Evolutionary conservation across 2,797 vertebrate genomes (phyloP).

Genomic region (Thunnus albacares): DNA sequence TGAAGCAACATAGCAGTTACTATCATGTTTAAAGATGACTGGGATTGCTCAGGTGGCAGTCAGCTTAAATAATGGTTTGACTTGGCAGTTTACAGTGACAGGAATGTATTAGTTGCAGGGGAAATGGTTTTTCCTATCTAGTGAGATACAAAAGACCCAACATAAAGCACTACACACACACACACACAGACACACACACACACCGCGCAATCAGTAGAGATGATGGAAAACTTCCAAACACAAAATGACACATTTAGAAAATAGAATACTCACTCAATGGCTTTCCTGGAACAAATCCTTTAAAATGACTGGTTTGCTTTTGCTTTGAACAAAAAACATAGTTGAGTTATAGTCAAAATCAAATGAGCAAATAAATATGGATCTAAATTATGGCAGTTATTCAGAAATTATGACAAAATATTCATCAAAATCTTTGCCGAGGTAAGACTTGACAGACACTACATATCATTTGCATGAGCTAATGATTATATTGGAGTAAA

Average conservation of each 20-base stretch:
- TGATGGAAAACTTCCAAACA: conserved; percentile 74
- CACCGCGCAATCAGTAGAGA: conserved; percentile 62
- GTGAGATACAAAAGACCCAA: conserved; percentile 57
- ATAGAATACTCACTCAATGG: conserved; percentile 56
- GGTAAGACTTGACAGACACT: conserved; percentile 26
- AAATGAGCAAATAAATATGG: conserved; percentile 27
- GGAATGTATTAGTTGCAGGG: conserved; percentile 61
- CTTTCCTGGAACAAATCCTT: conserved; percentile 55
- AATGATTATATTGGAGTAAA: conserved; percentile 32
- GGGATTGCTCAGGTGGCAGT: conserved; percentile 73
- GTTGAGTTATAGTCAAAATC: conserved; percentile 23
- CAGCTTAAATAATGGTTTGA: conserved; percentile 70
- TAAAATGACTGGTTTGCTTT: conserved; percentile 47
- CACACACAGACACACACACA: conserved; percentile 19
- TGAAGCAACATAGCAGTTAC: conserved; percentile 57
- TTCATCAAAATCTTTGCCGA: conserved; percentile 24
- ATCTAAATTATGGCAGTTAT: conserved; percentile 32
- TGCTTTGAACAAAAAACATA: conserved; percentile 15
- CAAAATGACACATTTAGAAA: conserved; percentile 66
- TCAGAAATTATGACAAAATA: conserved; percentile 30
- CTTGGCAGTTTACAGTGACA: conserved; percentile 69
- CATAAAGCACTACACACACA: conserved; percentile 37
- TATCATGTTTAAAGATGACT: conserved; percentile 78
- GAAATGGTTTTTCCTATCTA: conserved; percentile 59
- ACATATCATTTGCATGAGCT: conserved; percentile 42